Percentiles rank a stretch among this genome's conserved stretches.
Evolutionary conservation across 2,797 vertebrate species (phyloP).

Genomic region (Oceanodroma leucorhoa): DNA sequence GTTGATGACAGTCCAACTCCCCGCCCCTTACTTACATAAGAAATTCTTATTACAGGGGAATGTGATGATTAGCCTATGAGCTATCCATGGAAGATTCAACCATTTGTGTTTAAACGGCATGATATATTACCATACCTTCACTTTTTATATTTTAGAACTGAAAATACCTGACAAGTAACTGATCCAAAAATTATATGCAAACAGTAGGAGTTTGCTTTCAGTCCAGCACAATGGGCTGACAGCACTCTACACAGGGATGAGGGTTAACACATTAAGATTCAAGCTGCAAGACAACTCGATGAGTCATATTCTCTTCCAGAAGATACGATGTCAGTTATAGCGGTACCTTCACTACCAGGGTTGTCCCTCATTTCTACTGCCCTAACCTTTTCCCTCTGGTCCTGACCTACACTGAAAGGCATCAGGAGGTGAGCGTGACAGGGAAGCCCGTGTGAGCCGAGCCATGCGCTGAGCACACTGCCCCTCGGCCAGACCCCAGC

Average conservation of each 20-base stretch:
- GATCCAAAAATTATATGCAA: neutral
- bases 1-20: neutral
- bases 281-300: neutral
- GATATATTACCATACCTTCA: neutral
- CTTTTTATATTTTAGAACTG: neutral
- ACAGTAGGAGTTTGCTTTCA: neutral
- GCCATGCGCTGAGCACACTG: accelerated
- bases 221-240: neutral
- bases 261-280: neutral
- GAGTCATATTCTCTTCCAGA: neutral
- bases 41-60: neutral
- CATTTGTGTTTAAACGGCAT: neutral
- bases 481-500: accelerated
- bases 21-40: neutral
- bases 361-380: neutral
- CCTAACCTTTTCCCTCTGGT: neutral
- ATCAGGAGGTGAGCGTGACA: accelerated
- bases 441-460: accelerated
- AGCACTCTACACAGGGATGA: neutral
- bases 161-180: neutral
- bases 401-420: neutral
- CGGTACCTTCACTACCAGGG: accelerated
- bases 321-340: neutral
- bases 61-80: neutral
- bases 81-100: neutral